These are phyloP conservation scores for Odontamblyopus rebecca DNA, from an alignment of 2,797 vertebrate genomes.

Conservation along the genomic window DNA sequence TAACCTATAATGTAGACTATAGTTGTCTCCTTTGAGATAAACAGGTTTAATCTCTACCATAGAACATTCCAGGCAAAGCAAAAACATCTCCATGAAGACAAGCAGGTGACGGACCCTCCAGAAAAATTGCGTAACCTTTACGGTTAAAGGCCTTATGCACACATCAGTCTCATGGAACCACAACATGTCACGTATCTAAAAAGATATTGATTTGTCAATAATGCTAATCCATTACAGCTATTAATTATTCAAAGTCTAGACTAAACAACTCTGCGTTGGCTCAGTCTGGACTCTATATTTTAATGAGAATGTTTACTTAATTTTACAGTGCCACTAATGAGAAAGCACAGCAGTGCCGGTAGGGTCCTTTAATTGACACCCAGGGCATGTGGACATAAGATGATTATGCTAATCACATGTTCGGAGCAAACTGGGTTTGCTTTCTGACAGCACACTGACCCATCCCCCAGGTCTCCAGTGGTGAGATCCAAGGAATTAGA, in stretches of 20 bases:
- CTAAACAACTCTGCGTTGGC: background rate
- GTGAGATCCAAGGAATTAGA: constrained; percentile 56
- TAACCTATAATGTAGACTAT: no score
- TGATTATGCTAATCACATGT: constrained; percentile 46
- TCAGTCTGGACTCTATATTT: background rate
- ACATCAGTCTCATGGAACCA: background rate
- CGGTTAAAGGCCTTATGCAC: background rate
- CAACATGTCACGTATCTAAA: background rate
- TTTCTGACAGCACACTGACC: constrained; percentile 53
- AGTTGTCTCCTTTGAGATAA: no score
- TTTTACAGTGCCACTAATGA: background rate
- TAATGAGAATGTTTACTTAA: background rate
- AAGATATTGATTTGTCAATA: background rate
- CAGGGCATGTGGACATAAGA: constrained; percentile 15
- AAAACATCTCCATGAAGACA: no score
- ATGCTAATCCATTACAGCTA: background rate
- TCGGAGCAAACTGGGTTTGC: constrained; percentile 40
- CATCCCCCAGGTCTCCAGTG: constrained; percentile 38
- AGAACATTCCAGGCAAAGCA: no score
- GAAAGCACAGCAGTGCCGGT: constrained; percentile 6
- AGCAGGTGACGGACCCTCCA: no score
- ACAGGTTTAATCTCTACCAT: no score
- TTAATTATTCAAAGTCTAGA: background rate
- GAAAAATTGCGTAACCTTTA: no score
- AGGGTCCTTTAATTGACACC: constrained; percentile 18